Evolutionary conservation across 2,797 vertebrate species (phyloP).

Genomic region (Poecilia picta): DNA sequence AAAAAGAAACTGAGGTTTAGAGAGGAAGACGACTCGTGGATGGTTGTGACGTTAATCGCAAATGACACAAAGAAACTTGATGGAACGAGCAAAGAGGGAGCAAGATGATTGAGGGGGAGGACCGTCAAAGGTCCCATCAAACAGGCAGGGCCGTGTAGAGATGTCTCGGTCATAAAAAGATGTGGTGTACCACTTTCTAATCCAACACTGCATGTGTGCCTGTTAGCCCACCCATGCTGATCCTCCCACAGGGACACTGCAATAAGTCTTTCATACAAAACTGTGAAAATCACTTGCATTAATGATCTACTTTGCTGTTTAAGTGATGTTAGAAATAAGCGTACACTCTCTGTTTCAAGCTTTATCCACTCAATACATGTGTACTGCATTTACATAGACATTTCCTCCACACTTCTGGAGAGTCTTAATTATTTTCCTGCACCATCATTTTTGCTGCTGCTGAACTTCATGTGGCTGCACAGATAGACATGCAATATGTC

Average conservation of each 20-base stretch:
- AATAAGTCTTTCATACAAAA: conserved; percentile 17
- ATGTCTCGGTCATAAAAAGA: conserved; percentile 85
- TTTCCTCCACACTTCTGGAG: conserved; percentile 40
- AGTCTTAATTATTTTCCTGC: conserved; percentile 39
- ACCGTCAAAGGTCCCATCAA: conserved; percentile 70
- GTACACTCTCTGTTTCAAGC: conserved; percentile 5
- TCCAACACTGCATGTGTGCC: conserved; percentile 77
- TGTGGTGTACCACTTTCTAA: conserved; percentile 92
- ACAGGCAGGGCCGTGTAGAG: conserved; percentile 81
- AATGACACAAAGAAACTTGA: conserved; percentile 59
- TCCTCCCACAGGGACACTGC: conserved; percentile 43
- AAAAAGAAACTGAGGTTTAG: conserved; percentile 39
- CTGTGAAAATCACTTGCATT: conserved; percentile 34
- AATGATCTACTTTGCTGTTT: conserved; percentile 8
- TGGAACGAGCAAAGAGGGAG: conserved; percentile 36
- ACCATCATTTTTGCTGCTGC: conserved; percentile 55
- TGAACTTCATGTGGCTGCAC: conserved; percentile 55
- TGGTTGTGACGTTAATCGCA: conserved; percentile 68
- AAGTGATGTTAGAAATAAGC: conserved; percentile 2
- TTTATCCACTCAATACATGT: conserved; percentile 12
- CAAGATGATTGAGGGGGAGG: conserved; percentile 57
- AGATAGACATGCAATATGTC: conserved; percentile 48
- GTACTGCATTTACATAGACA: conserved; percentile 34
- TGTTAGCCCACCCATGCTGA: conserved; percentile 80
- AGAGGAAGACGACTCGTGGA: conserved; percentile 47